Evolutionary conservation across 2,797 vertebrate genomes (phyloP).

Genomic region (Sandelia bainsii): DNA sequence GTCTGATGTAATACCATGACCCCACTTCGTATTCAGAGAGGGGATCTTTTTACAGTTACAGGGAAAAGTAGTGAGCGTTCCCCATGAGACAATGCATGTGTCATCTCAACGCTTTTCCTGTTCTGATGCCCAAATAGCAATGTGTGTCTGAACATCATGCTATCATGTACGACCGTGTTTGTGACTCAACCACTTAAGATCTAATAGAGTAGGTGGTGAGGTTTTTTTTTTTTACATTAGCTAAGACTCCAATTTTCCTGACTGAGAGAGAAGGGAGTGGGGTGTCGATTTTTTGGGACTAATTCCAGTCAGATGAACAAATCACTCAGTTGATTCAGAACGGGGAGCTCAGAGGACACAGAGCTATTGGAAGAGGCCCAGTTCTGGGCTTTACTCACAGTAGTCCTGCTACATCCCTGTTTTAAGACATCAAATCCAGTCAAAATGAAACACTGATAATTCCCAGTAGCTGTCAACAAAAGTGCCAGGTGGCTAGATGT

Average conservation of each 20-base stretch:
- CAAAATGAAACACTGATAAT: constrained; percentile 73
- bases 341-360: constrained; percentile 58
- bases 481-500: constrained; percentile 63
- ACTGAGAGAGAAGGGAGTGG: constrained; percentile 8
- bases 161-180: constrained; percentile 68
- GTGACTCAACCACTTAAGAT: constrained; percentile 81
- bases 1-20: constrained; percentile 85
- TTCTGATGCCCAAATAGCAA: constrained; percentile 80
- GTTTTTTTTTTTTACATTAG: constrained; percentile 57
- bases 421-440: constrained; percentile 77
- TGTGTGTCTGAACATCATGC: constrained; percentile 76
- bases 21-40: constrained; percentile 81
- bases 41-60: constrained; percentile 80
- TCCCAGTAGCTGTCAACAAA: constrained; percentile 64
- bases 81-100: constrained; percentile 76
- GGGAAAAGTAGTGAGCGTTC: constrained; percentile 78
- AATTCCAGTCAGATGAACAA: constrained; percentile 80
- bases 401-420: constrained; percentile 65
- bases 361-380: constrained; percentile 70
- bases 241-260: constrained; percentile 43
- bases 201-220: constrained; percentile 64
- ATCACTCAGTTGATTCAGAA: constrained; percentile 66
- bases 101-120: constrained; percentile 79
- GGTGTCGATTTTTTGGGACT: constrained; percentile 75
- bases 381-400: constrained; percentile 62